Evolutionary conservation across 2,888 invertebrate species (phyloP), one percentile per base, ranked within the genome.

Genomic region (Idaea aversata): DNA sequence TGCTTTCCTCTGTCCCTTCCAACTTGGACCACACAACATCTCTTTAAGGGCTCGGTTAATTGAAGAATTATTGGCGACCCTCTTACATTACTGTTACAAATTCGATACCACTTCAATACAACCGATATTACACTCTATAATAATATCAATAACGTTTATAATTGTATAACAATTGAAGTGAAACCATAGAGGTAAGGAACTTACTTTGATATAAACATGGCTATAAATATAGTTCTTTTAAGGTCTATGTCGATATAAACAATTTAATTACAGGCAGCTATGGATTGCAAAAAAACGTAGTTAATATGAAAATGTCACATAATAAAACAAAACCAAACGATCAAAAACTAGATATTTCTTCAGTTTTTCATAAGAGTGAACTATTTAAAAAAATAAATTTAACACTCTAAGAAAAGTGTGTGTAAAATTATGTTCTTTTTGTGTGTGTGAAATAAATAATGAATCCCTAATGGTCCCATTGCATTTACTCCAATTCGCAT

Each of bases 41-140:
- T 68, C 72, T 70, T 77, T 77, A 73, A 77, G 76, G 77, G 72
- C 76, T 77, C 76, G 78, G 81, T 83, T 87, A 87, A 87, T 87
- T 87, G 86, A 84, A 85, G 86, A 87, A 86, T 86, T 87, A 87
- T 87, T 47, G 81, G 83, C 86, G 76, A 83, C 81, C 83, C 78
- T 79, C 80, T 77, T 75, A 79, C 77, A 75, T 82, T 78, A 78
- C 76, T 73, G 71, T 67, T 72, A 74, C 77, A 80, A 82, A 81
- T 79, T 77, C 72, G 75, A 79, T 79, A 76, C 75, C 72, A 73
- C 65, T 47, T 65, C 67, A 68, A 70, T 67, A 72, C 66, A 71
- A 72, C 64, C 73, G 63, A 79, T 75, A 75, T 77, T 75, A 63
- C 62, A 67, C 76, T 69, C 72, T 83, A 78, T 73, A 35, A 47